Base-by-base conservation (phyloP, 1,140 invertebrate genomes). In the Drosophila pallidifrons region DNA sequence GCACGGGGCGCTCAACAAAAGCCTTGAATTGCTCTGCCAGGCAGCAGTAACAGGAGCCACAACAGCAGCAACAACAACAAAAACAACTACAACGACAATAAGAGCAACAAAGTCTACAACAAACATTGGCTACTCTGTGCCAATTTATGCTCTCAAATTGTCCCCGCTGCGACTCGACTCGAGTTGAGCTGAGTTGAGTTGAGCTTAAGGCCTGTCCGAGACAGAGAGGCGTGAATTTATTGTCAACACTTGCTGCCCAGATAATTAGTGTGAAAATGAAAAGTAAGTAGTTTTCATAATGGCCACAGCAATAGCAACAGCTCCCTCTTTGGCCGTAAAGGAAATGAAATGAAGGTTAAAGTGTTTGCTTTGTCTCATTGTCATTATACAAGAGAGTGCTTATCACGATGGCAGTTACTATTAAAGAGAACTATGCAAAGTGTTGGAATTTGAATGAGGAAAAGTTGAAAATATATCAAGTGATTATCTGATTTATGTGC, bases 211-310 rank as follows among this genome's bases (percentile, higher is more conserved):
- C 30, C 41, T 38, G 30, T 45, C 35, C 5, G 10, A 30, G 32
- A 45, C 61, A 51, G n/a, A 51, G n/a, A 46, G 57, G 65, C 47
- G 65, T 55, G 54, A 63, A 75, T 75, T 75, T 75, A 75, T 69
- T 28, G 66, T 61, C 71, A 74, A 61, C 65, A 74, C 65, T 74
- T 68, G 58, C 57, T 5, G 41, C 66, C 41, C 15, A 64, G 57
- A 70, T 75, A 75, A 70, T 75, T 75, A 63, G 72, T 75, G 72
- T 54, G 58, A 75, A 75, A 75, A 75, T 75, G 58, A 75, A 75
- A 63, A 69, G 43, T 63, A 75, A 75, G 72, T 70, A 75, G 66
- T 65, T 75, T 51, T 28, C 65, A 74, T 54, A 74, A 69, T 61
- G 63, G 68, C 16, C 55, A 35, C 11, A 35, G 30, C 11, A 58